Evolutionary conservation across 1,140 invertebrate species (phyloP), one percentile per base, ranked within the genome.

Genomic region (Samia ricini): DNA sequence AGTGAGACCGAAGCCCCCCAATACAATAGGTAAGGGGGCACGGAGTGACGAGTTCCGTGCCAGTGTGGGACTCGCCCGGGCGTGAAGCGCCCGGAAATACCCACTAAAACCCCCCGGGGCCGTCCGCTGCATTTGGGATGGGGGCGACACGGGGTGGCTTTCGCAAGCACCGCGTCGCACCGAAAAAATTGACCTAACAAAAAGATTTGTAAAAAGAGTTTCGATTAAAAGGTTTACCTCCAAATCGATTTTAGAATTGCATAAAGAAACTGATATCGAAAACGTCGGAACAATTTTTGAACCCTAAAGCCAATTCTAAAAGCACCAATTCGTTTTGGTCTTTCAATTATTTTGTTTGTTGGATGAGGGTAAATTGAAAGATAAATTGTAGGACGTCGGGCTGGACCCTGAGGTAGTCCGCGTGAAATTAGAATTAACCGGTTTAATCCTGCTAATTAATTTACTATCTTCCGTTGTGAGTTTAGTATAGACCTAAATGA

Each of bases 281-380:
- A 42, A 42, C 33, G 33, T 42, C 15, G 12, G n/a, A 42, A 42
- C 33, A 15, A 42, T 42, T 42, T 42, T 12, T 10, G 22, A 55
- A 22, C 52, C 24, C 22, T 21, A 24, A 55, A 55, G 12, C 52
- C 52, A 55, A 55, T 55, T 19, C 21, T 6, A 55, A 55, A 55
- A 23, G 52, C 22, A 55, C 23, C 21, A 24, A 15, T 42, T 42
- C 15, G 10, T 42, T 42, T 42, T 10, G 33, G n/a, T n/a, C 12
- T 4, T 42, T 2, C 33, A 42, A 55, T 55, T 55, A 55, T 55
- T 55, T 55, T 55, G 52, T 55, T 55, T 55, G 52, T 55, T 22
- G 21, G 52, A 23, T 55, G 52, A 55, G 52, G 52, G 52, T 55
- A 24, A 55, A 55, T 55, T 55, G 52, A 55, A 55, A 55, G 52